These are phyloP conservation scores for Nasonia longicornis DNA, from an alignment of 1,140 invertebrate genomes.

Conservation along the genomic window DNA sequence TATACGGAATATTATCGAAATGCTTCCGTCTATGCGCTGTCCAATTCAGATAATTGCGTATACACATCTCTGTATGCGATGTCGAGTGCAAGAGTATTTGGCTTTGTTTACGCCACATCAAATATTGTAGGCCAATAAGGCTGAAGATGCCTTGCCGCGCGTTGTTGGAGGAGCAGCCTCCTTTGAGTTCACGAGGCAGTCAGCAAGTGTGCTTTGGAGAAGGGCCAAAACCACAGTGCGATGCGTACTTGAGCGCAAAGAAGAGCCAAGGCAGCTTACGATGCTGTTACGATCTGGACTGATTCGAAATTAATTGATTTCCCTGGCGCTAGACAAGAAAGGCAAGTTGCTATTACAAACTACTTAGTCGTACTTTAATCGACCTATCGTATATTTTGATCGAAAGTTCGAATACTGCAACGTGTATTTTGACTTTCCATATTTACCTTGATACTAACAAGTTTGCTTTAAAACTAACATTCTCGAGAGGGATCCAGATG, in stretches of 20 bases:
- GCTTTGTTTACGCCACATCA: background rate
- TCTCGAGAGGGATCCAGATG: no score
- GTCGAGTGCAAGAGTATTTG: no score
- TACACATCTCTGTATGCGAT: no score
- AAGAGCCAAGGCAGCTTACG: background rate
- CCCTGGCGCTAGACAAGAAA: background rate
- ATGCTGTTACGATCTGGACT: background rate
- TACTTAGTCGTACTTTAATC: no score
- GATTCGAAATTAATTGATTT: constrained; percentile 1
- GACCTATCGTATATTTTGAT: no score
- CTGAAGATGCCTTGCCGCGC: background rate
- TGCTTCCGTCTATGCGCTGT: no score
- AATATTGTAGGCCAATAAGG: background rate
- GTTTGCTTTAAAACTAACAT: no score
- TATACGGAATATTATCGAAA: no score
- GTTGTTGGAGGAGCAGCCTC: background rate
- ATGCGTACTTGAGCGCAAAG: background rate
- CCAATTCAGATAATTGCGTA: no score
- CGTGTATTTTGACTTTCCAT: no score
- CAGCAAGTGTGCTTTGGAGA: background rate
- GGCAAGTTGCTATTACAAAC: background rate
- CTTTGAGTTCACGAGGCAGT: background rate
- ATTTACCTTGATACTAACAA: no score
- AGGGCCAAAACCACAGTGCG: background rate
- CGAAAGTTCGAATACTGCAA: no score